These are phyloP conservation scores for Nannobrachium achirus DNA, from an alignment of 2,113 vertebrate species.

Conservation along the genomic window DNA sequence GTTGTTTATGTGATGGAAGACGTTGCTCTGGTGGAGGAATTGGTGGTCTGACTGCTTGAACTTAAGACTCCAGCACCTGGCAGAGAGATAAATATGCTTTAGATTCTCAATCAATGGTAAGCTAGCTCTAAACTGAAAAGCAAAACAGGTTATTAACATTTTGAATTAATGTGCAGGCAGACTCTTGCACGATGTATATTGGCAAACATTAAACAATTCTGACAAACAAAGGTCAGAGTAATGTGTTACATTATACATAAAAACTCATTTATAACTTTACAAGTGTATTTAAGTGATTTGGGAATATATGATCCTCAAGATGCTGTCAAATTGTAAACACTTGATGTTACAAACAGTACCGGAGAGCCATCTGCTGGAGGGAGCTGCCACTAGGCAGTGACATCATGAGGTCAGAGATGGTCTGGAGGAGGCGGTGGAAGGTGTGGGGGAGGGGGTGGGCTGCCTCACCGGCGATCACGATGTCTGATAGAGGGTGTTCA, in stretches of 20 bases:
- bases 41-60: conserved; percentile 99
- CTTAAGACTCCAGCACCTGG: conserved; percentile 98
- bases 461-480: conserved; percentile 97
- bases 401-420: conserved; percentile 99
- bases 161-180: too few species aligned
- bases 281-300: too few species aligned
- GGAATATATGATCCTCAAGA: too few species aligned
- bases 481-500: conserved; percentile 96
- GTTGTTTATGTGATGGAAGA: conserved; percentile 99
- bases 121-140: too few species aligned
- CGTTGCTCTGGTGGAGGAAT: conserved; percentile 98
- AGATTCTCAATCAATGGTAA: too few species aligned
- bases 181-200: too few species aligned
- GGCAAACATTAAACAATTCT: too few species aligned
- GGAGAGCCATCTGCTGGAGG: conserved; percentile 97
- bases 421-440: conserved; percentile 97
- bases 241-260: too few species aligned
- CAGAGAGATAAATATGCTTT: conserved; percentile 1
- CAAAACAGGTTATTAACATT: too few species aligned
- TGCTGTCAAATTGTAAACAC: neutral
- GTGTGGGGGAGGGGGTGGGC: conserved; percentile 97
- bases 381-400: conserved; percentile 96
- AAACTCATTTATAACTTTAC: too few species aligned
- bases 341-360: conserved; percentile 73
- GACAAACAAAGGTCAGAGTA: too few species aligned